These are phyloP conservation scores for Caenorhabditis sp. DNA, from an alignment of 2,888 invertebrate genomes.

Conservation along the genomic window DNA sequence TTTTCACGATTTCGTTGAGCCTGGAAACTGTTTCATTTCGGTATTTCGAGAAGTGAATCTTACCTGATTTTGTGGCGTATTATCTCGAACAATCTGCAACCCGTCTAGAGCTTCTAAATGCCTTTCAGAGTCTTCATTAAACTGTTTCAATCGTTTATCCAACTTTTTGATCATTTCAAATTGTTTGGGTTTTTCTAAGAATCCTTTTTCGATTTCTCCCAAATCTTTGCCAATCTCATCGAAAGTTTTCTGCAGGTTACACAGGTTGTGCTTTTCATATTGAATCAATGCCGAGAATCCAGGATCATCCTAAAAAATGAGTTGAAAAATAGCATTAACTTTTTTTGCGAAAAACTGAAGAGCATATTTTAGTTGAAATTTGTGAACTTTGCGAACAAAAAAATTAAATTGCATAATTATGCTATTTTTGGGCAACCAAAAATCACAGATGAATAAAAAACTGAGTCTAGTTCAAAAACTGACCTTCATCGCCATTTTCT, in stretches of 20 bases:
- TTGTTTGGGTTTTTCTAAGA: slow-evolving; percentile 55
- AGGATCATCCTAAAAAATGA: slow-evolving; percentile 41
- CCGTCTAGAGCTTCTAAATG: slow-evolving; percentile 66
- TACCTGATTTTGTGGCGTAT: slow-evolving; percentile 52
- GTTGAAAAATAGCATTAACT: slow-evolving; percentile 7
- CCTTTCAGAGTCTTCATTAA: slow-evolving; percentile 54
- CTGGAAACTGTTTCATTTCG: slow-evolving; percentile 23
- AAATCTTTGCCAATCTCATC: slow-evolving; percentile 57
- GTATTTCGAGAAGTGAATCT: not conserved
- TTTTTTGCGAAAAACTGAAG: not conserved
- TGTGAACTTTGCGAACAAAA: not conserved
- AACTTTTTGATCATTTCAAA: slow-evolving; percentile 59
- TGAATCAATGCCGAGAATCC: slow-evolving; percentile 53
- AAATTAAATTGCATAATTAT: not conserved
- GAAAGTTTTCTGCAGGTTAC: slow-evolving; percentile 50
- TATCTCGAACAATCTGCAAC: slow-evolving; percentile 52
- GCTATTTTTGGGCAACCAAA: not conserved
- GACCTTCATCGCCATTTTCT: slow-evolving; percentile 36
- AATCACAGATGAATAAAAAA: no score
- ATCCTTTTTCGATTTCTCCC: slow-evolving; percentile 59
- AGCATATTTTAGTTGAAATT: not conserved
- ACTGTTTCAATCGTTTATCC: slow-evolving; percentile 58
- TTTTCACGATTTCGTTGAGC: slow-evolving; percentile 63
- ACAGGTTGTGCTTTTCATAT: slow-evolving; percentile 63
- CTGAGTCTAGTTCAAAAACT: no score